phyloP scores from a whole-genome alignment of 1,140 invertebrate species.

The Temnothorax curvispinosus region DNA sequence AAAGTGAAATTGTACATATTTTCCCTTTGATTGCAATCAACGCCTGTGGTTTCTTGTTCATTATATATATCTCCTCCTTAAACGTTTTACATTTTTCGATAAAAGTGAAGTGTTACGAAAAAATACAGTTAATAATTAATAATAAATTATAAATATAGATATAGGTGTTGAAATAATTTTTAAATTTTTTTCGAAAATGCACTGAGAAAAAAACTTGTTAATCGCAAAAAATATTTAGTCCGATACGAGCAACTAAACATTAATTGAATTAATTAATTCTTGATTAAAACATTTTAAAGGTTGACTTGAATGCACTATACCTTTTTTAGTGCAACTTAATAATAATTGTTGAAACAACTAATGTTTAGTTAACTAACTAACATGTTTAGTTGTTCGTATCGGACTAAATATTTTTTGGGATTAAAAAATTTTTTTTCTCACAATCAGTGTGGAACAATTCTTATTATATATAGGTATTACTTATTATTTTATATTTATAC shows the following conservation, averaged over 20 bases:
- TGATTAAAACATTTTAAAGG: too few relatives aligned
- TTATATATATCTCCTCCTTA: neutral
- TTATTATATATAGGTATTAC: neutral
- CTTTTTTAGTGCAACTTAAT: too few relatives aligned
- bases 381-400: too few relatives aligned
- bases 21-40: slow-evolving; percentile 7
- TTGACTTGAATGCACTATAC: too few relatives aligned
- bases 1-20: slow-evolving; percentile 68
- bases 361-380: too few relatives aligned
- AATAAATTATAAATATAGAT: neutral
- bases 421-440: too few relatives aligned
- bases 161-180: neutral
- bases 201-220: too few relatives aligned
- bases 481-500: neutral
- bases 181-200: neutral
- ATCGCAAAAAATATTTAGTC: too few relatives aligned
- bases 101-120: neutral
- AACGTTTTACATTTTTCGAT: neutral
- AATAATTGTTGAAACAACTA: too few relatives aligned
- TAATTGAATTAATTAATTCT: too few relatives aligned
- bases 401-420: too few relatives aligned
- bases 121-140: neutral
- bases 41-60: neutral
- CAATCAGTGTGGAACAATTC: neutral
- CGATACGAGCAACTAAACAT: too few relatives aligned